phyloP scores from a whole-genome alignment of 2,797 vertebrate genomes.

The Threskiornis aethiopicus region DNA sequence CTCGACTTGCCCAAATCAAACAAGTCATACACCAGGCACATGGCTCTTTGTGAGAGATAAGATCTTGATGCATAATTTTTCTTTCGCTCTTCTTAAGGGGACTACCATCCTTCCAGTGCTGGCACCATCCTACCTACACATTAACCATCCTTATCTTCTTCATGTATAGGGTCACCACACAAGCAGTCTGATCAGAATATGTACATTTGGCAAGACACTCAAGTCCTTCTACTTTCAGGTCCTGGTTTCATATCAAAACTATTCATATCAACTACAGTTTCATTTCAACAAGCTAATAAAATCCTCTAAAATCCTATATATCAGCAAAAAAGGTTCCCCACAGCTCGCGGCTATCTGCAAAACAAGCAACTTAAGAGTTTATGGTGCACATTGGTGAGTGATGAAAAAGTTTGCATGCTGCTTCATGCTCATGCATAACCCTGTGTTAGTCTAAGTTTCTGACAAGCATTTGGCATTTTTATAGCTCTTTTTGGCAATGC shows the following conservation, averaged over 20 bases:
- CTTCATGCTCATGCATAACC: not conserved
- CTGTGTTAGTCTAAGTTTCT: not conserved
- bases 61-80: not conserved
- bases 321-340: not conserved
- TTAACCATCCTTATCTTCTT: not conserved
- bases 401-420: not conserved
- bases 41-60: not conserved
- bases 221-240: not conserved
- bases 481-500: not conserved
- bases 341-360: not conserved
- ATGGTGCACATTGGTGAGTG: not conserved
- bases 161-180: accelerated
- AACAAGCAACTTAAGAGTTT: not conserved
- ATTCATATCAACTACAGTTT: not conserved
- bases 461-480: not conserved
- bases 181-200: not conserved
- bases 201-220: not conserved
- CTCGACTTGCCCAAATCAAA: not conserved
- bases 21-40: not conserved
- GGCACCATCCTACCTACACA: not conserved
- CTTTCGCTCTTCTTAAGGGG: not conserved
- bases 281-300: not conserved
- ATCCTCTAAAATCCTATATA: not conserved
- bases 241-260: not conserved
- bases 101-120: not conserved